A percentile compares a stretch with the other conserved stretches of the same genome.
These are phyloP conservation scores for Argyresthia goedartella DNA, from an alignment of 2,888 invertebrate species.

Conservation along the genomic window DNA sequence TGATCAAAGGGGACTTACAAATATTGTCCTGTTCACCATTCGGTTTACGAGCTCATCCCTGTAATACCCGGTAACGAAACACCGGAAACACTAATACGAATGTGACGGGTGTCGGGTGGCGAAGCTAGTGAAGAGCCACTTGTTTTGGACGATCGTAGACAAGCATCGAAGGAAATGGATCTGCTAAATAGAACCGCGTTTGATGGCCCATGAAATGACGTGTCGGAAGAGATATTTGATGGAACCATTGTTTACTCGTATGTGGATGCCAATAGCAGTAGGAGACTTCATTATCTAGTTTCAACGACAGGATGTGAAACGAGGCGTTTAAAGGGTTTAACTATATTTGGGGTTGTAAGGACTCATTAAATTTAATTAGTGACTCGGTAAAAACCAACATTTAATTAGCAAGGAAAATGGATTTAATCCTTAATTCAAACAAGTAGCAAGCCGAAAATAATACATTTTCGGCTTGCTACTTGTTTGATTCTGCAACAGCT, in stretches of 20 bases:
- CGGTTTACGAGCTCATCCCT: not conserved
- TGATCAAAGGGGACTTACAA: slow-evolving; percentile 1
- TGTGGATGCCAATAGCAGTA: too few relatives aligned
- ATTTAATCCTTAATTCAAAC: too few relatives aligned
- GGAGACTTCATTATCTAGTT: too few relatives aligned
- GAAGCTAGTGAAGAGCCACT: slow-evolving; percentile 25
- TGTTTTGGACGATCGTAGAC: slow-evolving; percentile 14
- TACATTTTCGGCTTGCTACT: too few relatives aligned
- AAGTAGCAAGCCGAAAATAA: too few relatives aligned
- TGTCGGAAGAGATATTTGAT: slow-evolving; percentile 37
- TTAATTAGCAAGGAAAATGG: too few relatives aligned
- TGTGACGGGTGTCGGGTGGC: slow-evolving; percentile 9
- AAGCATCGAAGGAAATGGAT: slow-evolving; percentile 39
- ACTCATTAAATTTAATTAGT: too few relatives aligned
- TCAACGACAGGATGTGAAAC: not conserved
- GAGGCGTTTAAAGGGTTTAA: not conserved
- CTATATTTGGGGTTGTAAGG: too few relatives aligned
- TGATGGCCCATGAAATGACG: slow-evolving; percentile 48
- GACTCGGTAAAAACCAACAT: too few relatives aligned
- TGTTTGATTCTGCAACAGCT: too few relatives aligned
- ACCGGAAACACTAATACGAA: slow-evolving; percentile 4
- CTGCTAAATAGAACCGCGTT: slow-evolving; percentile 45
- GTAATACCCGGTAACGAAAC: slow-evolving; percentile 3
- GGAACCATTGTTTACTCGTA: slow-evolving; percentile 37
- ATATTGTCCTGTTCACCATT: too few relatives aligned